Conservation (phyloP, 1,140 invertebrate genomes). For the Drosophila grimshawi region DNA sequence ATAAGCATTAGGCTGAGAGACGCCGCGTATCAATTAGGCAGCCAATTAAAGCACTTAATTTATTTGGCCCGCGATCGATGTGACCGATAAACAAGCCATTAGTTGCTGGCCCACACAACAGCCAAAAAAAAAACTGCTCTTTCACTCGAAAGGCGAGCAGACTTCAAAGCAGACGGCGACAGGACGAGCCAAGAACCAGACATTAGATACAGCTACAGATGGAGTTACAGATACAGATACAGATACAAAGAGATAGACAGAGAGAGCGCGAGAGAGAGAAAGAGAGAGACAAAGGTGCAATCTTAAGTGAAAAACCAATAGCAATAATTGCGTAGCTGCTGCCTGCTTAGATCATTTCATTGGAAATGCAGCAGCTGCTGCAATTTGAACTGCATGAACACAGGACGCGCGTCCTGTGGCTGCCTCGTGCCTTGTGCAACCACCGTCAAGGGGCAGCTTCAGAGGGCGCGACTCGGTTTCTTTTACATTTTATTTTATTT, state of each 20-base stretch:
- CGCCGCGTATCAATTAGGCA: constrained; percentile 47
- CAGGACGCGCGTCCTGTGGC: constrained; percentile 47
- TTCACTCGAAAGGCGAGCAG: constrained; percentile 33
- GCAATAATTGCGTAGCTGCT: constrained; percentile 38
- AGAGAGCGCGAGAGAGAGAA: background rate
- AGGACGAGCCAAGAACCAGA: constrained; percentile 25
- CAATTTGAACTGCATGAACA: constrained; percentile 33
- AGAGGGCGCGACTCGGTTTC: constrained; percentile 5
- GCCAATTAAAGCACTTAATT: constrained; percentile 54
- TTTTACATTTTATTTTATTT: no score
- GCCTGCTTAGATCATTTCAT: constrained; percentile 25
- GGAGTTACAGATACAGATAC: background rate
- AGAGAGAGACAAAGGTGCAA: constrained; percentile 36
- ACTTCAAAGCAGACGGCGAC: constrained; percentile 42
- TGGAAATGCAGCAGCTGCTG: constrained; percentile 24
- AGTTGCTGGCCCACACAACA: constrained; percentile 9
- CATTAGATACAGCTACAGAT: background rate
- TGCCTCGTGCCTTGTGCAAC: constrained; percentile 33
- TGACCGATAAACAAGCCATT: constrained; percentile 47
- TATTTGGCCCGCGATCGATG: constrained; percentile 40
- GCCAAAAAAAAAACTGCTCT: background rate
- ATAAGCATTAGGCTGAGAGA: constrained; percentile 10
- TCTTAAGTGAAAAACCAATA: constrained; percentile 45
- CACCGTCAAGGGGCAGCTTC: no score
- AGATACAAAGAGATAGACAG: background rate